Conservation (phyloP, 2,113 vertebrate genomes). For the Scomber scombrus region DNA sequence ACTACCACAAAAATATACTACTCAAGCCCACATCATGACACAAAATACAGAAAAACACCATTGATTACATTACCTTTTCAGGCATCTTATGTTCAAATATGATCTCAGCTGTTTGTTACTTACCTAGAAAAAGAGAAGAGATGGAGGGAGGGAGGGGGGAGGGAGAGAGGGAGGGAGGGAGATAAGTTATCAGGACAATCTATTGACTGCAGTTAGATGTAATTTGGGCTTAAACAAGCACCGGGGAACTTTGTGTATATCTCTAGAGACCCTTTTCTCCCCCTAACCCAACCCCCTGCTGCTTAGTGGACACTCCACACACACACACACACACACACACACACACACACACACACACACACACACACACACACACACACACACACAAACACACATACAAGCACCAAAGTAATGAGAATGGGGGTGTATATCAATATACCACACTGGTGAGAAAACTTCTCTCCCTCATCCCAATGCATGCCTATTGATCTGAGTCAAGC, state of each 20-base stretch:
- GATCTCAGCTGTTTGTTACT: constrained; percentile 66
- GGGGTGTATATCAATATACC: constrained; percentile 56
- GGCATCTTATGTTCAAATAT: constrained; percentile 52
- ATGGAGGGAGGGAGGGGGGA: neutral
- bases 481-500: constrained; percentile 56
- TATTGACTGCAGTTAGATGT: constrained; percentile 59
- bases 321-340: constrained; percentile 12
- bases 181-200: constrained; percentile 60
- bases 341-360: constrained; percentile 29
- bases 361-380: too few species aligned
- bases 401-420: constrained; percentile 33
- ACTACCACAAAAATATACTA: neutral
- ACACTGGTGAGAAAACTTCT: constrained; percentile 61
- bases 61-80: constrained; percentile 64
- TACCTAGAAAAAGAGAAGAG: constrained; percentile 73
- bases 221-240: constrained; percentile 62
- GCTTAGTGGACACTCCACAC: constrained; percentile 2
- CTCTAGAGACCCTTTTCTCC: constrained; percentile 3
- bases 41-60: neutral
- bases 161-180: constrained; percentile 6
- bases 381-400: constrained; percentile 6
- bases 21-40: constrained; percentile 2
- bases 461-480: constrained; percentile 42
- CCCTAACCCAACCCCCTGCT: neutral
- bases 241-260: constrained; percentile 11